Percentiles rank a stretch among this genome's conserved stretches.
These are phyloP conservation scores for Ursus arctos DNA, from an alignment of 2,113 vertebrate species.

Conservation along the genomic window DNA sequence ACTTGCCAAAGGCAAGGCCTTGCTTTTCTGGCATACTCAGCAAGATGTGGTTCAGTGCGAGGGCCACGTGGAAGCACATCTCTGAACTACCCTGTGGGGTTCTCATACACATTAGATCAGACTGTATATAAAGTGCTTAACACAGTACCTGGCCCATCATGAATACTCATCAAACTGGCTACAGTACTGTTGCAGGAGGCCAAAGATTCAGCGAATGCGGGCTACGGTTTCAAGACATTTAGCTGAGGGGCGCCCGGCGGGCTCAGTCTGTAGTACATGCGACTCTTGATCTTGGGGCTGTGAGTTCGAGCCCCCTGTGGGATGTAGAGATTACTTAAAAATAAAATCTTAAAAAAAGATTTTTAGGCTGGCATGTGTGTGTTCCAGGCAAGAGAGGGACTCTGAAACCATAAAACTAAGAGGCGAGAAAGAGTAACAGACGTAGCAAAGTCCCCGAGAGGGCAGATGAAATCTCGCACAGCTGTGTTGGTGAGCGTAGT, in stretches of 20 bases:
- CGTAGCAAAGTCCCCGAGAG: background rate
- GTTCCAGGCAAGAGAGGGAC: background rate
- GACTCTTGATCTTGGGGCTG: background rate
- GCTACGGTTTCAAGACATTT: background rate
- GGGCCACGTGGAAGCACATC: background rate
- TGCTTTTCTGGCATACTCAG: background rate
- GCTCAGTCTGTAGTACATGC: background rate
- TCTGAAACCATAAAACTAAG: slow-evolving; percentile 24
- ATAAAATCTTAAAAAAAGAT: background rate
- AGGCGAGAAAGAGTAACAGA: background rate
- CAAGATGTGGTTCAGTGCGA: background rate
- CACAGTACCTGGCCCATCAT: background rate
- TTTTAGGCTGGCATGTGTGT: background rate
- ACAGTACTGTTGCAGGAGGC: background rate
- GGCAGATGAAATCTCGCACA: background rate
- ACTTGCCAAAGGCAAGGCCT: background rate
- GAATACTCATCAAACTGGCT: background rate
- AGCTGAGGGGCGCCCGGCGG: background rate
- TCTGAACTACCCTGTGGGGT: background rate
- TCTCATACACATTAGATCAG: background rate
- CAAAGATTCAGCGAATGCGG: background rate
- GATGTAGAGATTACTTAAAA: background rate
- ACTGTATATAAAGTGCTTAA: background rate
- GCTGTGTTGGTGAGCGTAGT: background rate
- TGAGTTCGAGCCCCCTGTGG: background rate